phyloP scores from a whole-genome alignment of 2,113 vertebrate genomes.

The Microcebus ravelobensis region DNA sequence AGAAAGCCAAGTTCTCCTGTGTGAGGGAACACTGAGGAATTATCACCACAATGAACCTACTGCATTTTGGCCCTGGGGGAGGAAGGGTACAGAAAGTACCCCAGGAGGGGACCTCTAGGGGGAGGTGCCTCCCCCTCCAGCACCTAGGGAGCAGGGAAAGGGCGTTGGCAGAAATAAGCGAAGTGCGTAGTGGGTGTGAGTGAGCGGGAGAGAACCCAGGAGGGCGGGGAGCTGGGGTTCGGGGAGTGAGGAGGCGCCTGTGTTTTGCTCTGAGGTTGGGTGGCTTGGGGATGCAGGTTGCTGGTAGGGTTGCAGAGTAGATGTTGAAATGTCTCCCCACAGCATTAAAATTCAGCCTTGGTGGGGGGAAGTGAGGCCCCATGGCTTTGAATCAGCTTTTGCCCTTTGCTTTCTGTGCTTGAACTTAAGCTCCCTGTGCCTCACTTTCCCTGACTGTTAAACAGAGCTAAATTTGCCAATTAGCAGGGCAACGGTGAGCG shows the following conservation, averaged over 20 bases:
- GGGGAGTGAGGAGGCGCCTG: accelerated
- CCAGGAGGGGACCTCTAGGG: neutral
- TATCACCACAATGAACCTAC: constrained; percentile 1
- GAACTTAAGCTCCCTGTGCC: neutral
- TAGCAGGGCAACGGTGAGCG: no score
- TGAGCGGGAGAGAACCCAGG: neutral
- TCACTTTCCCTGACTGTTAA: neutral
- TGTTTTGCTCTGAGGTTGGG: neutral
- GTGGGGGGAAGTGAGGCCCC: neutral
- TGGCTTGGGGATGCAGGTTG: neutral
- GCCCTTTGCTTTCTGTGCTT: neutral
- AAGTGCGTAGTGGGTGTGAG: neutral
- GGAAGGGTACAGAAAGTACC: neutral
- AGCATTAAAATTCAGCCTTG: neutral
- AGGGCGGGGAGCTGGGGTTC: neutral
- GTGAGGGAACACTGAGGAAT: constrained; percentile 52
- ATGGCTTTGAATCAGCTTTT: no score
- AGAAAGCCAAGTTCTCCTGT: constrained; percentile 59
- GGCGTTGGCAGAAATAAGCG: neutral
- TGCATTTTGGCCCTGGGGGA: neutral
- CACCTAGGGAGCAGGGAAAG: neutral
- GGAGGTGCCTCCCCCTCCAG: neutral
- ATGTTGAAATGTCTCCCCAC: neutral
- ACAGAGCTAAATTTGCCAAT: neutral
- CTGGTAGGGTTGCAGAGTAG: neutral